These are phyloP conservation scores for Sorex maritimensis DNA, from an alignment of 2,797 vertebrate genomes.

Conservation along the genomic window DNA sequence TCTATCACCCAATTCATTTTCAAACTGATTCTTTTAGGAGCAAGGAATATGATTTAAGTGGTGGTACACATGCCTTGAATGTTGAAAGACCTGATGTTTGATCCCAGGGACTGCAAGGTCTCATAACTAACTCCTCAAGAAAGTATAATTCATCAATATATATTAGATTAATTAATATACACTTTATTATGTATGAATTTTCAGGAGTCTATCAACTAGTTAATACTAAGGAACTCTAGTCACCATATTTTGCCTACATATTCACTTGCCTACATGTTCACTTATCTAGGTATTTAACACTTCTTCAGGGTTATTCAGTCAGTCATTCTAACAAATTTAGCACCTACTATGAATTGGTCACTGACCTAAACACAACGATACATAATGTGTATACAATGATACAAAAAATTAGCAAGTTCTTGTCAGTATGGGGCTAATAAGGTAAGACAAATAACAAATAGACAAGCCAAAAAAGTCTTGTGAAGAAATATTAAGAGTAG, in stretches of 20 bases:
- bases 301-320: not conserved
- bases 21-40: too few relatives aligned
- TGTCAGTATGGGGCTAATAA: not conserved
- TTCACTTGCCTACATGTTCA: not conserved
- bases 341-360: not conserved
- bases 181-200: conserved; percentile 30
- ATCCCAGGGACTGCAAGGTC: too few relatives aligned
- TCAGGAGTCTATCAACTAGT: conserved; percentile 23
- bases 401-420: not conserved
- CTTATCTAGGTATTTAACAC: too few relatives aligned
- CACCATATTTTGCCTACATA: not conserved
- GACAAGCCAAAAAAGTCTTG: not conserved
- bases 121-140: too few relatives aligned
- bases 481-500: not conserved
- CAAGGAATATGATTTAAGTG: too few relatives aligned
- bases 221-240: not conserved
- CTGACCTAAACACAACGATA: not conserved
- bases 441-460: not conserved
- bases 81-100: too few relatives aligned
- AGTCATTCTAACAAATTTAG: conserved; percentile 19
- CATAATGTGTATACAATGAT: not conserved
- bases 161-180: too few relatives aligned
- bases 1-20: not conserved
- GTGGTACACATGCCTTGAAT: too few relatives aligned
- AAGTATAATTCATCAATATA: too few relatives aligned